Evolutionary conservation across 2,113 vertebrate species (phyloP), one percentile per base, ranked within the genome.

Genomic region (Scortum barcoo): DNA sequence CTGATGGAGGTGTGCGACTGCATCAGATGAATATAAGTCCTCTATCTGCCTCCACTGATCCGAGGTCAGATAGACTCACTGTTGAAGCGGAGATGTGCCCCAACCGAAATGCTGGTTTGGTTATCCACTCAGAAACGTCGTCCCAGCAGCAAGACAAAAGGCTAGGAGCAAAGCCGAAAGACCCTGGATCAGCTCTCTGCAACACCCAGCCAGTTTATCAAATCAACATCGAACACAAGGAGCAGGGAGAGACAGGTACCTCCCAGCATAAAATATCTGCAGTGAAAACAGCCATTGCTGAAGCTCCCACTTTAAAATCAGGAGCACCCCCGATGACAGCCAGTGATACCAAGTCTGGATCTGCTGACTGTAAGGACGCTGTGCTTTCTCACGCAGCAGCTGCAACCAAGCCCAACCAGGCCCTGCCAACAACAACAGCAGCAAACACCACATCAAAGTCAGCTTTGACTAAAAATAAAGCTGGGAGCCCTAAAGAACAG

Each of bases 161-260:
- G 50, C 83, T 91, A 1, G 90, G 85, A 6, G 79, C 65, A 6
- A 90, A 92, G 75, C 88, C 82, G 4, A 91, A 94, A 70, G 95
- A 93, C 0, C 0, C 42, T 2, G 81, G 86, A 17, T 50, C 86
- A 20, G 61, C 80, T 83, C 67, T 53, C 40, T 92, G 92, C 82
- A 94, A 91, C 79, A 89, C 82, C 40, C 91, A 94, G 79, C 91
- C 95, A 1, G 80, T 60, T 33, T 95, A 95, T 93, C 96, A 96
- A 89, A 95, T 95, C 80, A 95, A 91, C 54, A 83, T 88, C 26
- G 80, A 92, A 13, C 80, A 93, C 73, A 89, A n/a, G 61, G 56
- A 76, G 69, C 86, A 88, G 53, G 77, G 20, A 7, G 89, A 87
- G 38, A 33, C 56, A 7, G 33, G 75, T 33, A n/a, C 67, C 72